phyloP scores from a whole-genome alignment of 2,113 vertebrate species.

The Sciurus niger region DNA sequence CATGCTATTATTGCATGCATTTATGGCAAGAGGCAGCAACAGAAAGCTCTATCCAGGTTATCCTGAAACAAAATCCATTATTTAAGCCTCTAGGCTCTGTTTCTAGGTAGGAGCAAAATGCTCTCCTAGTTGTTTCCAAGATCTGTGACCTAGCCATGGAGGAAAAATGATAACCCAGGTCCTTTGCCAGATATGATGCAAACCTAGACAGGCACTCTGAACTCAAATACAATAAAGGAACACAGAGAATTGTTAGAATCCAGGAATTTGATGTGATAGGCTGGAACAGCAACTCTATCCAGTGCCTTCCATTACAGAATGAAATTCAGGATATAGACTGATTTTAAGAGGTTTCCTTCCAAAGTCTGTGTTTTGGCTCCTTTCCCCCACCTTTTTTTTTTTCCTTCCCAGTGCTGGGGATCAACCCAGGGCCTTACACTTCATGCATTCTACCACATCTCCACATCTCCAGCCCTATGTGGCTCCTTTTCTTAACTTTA shows the following conservation, averaged over 20 bases:
- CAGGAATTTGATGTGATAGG: background rate
- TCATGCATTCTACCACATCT: too few relatives aligned
- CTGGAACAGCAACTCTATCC: background rate
- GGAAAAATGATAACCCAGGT: conserved; percentile 59
- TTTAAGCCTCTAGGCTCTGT: conserved; percentile 56
- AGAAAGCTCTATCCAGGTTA: conserved; percentile 33
- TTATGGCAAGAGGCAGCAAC: background rate
- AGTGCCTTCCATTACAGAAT: background rate
- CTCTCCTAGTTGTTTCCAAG: conserved; percentile 59
- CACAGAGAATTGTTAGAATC: background rate
- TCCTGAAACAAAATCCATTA: conserved; percentile 49
- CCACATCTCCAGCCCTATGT: too few relatives aligned
- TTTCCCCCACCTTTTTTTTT: too few relatives aligned
- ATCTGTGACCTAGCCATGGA: conserved; percentile 19
- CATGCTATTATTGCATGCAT: background rate
- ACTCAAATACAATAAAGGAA: conserved; percentile 56
- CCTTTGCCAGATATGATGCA: conserved; percentile 25
- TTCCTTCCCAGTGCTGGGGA: too few relatives aligned
- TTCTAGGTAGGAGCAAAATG: conserved; percentile 58
- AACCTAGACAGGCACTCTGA: conserved; percentile 54
- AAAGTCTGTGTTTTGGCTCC: background rate
- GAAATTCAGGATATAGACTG: background rate
- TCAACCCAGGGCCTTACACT: too few relatives aligned
- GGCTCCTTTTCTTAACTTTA: background rate
- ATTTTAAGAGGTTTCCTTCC: background rate